A percentile compares a stretch with the other conserved stretches of the same genome.
These are phyloP conservation scores for Anolis apletophallus DNA, from an alignment of 2,797 vertebrate species.

Conservation along the genomic window DNA sequence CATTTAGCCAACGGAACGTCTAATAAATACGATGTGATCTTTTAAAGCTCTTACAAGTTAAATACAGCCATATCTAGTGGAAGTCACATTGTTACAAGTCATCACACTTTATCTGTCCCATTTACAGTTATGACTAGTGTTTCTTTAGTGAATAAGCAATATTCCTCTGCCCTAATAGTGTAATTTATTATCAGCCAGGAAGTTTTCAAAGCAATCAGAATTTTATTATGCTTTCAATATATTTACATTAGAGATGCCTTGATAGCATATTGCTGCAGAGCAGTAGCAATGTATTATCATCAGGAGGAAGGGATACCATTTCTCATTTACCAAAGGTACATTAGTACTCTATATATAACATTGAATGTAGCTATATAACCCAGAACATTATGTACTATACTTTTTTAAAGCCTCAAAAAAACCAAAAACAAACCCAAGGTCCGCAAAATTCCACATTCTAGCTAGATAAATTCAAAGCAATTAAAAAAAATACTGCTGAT, in stretches of 20 bases:
- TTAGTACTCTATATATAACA: conserved; percentile 20
- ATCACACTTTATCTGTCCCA: conserved; percentile 28
- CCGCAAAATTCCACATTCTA: not conserved
- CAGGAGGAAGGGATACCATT: not conserved
- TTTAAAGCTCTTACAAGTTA: conserved; percentile 37
- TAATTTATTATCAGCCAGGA: conserved; percentile 43
- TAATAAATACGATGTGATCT: conserved; percentile 27
- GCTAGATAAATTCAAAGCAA: not conserved
- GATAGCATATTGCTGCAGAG: conserved; percentile 5
- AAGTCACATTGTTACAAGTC: conserved; percentile 28
- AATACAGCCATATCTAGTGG: conserved; percentile 25
- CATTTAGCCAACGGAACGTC: not conserved
- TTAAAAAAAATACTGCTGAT: not conserved
- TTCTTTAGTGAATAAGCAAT: conserved; percentile 12
- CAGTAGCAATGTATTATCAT: conserved; percentile 35
- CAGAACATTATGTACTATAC: not conserved
- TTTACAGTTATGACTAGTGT: conserved; percentile 9
- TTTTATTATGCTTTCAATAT: conserved; percentile 15
- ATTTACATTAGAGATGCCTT: conserved; percentile 22
- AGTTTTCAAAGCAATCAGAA: conserved; percentile 23
- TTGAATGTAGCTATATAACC: not conserved
- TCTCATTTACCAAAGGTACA: conserved; percentile 33
- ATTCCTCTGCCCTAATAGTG: conserved; percentile 20
- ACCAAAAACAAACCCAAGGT: not conserved
- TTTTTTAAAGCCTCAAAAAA: not conserved